phyloP scores from a whole-genome alignment of 2,888 invertebrate genomes.

The Drosophila atripex region DNA sequence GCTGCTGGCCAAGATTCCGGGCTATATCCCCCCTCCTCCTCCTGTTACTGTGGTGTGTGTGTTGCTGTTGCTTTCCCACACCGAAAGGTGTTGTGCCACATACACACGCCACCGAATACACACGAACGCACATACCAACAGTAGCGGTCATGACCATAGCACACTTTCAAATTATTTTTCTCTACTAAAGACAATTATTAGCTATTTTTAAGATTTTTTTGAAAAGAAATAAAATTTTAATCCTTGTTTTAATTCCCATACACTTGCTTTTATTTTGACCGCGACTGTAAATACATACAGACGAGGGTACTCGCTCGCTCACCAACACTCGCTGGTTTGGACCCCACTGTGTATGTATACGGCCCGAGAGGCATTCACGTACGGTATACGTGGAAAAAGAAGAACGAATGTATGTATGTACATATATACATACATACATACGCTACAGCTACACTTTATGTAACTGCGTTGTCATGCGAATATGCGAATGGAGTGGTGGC shows the following conservation, averaged over 20 bases:
- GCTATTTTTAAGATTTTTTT: not conserved
- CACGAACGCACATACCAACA: slow-evolving; percentile 29
- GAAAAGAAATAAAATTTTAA: not conserved
- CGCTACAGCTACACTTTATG: slow-evolving; percentile 39
- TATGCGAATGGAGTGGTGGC: slow-evolving; percentile 50
- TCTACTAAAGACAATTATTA: no score
- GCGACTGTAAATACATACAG: slow-evolving; percentile 18
- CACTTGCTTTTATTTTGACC: not conserved
- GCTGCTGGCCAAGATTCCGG: slow-evolving; percentile 67
- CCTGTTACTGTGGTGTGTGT: slow-evolving; percentile 32
- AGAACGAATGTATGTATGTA: slow-evolving; percentile 50
- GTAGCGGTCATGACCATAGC: not conserved
- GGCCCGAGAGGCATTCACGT: slow-evolving; percentile 45
- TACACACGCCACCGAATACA: slow-evolving; percentile 60
- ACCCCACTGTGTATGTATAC: slow-evolving; percentile 71
- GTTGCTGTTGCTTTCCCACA: slow-evolving; percentile 77
- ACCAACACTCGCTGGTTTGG: slow-evolving; percentile 71
- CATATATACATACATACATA: slow-evolving; percentile 23
- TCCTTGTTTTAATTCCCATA: not conserved
- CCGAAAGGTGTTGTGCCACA: slow-evolving; percentile 74
- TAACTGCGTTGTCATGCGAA: slow-evolving; percentile 49
- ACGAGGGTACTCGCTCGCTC: slow-evolving; percentile 53
- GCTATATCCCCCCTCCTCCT: slow-evolving; percentile 33
- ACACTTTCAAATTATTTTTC: no score
- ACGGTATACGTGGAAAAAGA: slow-evolving; percentile 63